Conservation (phyloP, 2,797 vertebrate genomes). For the Alauda arvensis region DNA sequence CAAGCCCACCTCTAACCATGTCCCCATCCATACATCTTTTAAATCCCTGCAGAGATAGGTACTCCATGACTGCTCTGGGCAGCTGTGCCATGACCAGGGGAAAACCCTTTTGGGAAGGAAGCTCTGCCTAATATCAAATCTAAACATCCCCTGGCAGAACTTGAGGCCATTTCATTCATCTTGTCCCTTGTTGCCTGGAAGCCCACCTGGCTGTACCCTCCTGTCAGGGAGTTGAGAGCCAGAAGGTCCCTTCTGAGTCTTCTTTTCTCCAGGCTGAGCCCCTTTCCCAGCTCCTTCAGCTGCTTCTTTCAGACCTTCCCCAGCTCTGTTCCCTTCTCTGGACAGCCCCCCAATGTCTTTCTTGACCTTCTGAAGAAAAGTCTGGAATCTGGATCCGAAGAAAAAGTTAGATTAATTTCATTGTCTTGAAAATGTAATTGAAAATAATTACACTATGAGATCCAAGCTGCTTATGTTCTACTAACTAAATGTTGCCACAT, state of each 20-base stretch:
- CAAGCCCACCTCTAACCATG: not conserved
- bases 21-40: not conserved
- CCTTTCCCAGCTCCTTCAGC: not conserved
- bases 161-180: fast-evolving
- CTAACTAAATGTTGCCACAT: not conserved
- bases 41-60: not conserved
- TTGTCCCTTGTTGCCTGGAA: not conserved
- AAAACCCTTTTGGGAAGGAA: not conserved
- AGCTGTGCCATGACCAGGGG: not conserved
- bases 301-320: not conserved
- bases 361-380: not conserved
- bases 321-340: fast-evolving
- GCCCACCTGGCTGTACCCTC: fast-evolving
- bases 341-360: not conserved
- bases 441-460: not conserved
- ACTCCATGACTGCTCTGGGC: not conserved
- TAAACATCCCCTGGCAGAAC: not conserved
- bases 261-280: not conserved
- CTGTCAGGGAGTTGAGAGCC: not conserved
- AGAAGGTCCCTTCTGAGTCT: not conserved
- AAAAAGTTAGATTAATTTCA: not conserved
- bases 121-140: not conserved
- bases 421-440: not conserved
- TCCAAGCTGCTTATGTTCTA: not conserved
- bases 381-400: not conserved